Conservation (phyloP, 2,888 invertebrate species). For the Drosophila paranaensis region DNA sequence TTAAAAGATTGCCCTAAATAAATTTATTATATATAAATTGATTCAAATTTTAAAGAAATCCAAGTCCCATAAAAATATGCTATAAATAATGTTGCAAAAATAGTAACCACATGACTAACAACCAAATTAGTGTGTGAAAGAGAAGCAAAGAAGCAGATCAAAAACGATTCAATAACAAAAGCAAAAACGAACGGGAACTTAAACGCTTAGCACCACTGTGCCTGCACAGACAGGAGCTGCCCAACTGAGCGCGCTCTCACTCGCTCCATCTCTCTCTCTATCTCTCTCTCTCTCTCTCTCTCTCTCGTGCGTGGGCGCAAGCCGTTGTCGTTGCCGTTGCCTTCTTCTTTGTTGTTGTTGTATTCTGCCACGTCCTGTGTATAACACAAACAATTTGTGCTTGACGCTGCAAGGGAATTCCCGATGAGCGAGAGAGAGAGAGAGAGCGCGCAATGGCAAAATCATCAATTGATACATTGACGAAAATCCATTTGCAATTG, state of each 20-base stretch:
- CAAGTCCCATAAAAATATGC: neutral
- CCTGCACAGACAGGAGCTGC: constrained; percentile 25
- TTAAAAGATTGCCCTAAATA: neutral
- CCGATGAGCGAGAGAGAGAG: constrained; percentile 32
- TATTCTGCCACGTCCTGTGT: constrained; percentile 61
- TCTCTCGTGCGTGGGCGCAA: constrained; percentile 66
- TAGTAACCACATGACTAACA: no score
- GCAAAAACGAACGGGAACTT: no score
- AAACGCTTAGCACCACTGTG: constrained; percentile 36
- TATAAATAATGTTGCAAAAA: no score
- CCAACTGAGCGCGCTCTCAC: constrained; percentile 15
- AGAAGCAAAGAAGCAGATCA: neutral
- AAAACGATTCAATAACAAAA: neutral
- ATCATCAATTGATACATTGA: constrained; percentile 25
- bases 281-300: constrained; percentile 16
- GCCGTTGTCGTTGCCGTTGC: constrained; percentile 22
- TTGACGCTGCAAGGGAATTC: constrained; percentile 66
- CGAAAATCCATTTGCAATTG: constrained; percentile 17
- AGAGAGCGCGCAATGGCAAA: constrained; percentile 11
- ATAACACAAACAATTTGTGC: constrained; percentile 70
- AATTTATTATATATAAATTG: neutral
- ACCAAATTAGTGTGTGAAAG: neutral
- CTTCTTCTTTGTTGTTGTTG: constrained; percentile 1
- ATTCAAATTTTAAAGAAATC: neutral
- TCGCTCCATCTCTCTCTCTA: constrained; percentile 18